Evolutionary conservation across 2,797 vertebrate genomes (phyloP).

Genomic region (Enteromius argenteus): DNA sequence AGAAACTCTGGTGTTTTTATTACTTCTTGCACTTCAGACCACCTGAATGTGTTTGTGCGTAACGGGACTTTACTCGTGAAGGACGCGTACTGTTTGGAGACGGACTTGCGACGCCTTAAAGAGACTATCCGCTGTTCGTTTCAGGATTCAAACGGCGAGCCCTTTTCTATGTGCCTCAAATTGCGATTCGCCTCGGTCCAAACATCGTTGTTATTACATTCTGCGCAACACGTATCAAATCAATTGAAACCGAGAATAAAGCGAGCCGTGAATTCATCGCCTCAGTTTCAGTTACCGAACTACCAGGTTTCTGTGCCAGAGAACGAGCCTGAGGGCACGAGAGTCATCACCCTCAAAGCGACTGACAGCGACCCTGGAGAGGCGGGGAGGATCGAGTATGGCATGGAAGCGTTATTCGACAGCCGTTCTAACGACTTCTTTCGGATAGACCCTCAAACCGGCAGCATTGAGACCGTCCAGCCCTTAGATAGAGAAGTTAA

Average conservation of each 20-base stretch:
- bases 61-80: constrained; percentile 67
- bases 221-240: constrained; percentile 28
- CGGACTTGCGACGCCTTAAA: constrained; percentile 48
- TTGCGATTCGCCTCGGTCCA: constrained; percentile 60
- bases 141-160: constrained; percentile 54
- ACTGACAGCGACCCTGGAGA: constrained; percentile 92
- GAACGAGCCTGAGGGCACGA: constrained; percentile 88
- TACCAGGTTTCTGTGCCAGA: constrained; percentile 95
- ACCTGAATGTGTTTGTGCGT: constrained; percentile 62
- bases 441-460: constrained; percentile 83
- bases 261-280: constrained; percentile 80
- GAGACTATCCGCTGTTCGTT: constrained; percentile 69
- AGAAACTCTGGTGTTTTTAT: constrained; percentile 57
- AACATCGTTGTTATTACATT: constrained; percentile 40
- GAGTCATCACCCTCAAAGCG: constrained; percentile 89
- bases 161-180: constrained; percentile 67
- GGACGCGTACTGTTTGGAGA: constrained; percentile 66
- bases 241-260: constrained; percentile 67
- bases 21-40: constrained; percentile 65
- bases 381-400: constrained; percentile 88
- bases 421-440: constrained; percentile 91
- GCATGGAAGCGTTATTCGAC: constrained; percentile 92
- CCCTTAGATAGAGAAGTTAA: constrained; percentile 92
- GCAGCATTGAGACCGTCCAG: constrained; percentile 85
- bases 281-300: constrained; percentile 91